These are phyloP conservation scores for Xiphias gladius DNA, from an alignment of 2,113 vertebrate species.

Conservation along the genomic window DNA sequence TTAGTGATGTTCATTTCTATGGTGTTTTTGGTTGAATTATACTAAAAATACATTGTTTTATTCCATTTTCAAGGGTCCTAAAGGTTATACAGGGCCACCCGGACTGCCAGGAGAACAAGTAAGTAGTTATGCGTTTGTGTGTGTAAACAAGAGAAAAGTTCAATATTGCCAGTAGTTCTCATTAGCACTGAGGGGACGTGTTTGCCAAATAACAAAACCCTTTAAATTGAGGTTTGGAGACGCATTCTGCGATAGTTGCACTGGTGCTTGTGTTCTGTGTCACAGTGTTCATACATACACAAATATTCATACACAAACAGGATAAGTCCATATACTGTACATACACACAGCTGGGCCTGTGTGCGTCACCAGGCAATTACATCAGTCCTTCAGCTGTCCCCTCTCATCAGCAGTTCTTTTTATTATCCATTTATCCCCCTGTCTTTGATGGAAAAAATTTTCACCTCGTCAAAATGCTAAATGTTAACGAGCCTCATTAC, in stretches of 20 bases:
- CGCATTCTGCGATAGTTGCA: neutral
- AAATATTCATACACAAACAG: neutral
- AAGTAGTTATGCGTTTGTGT: conserved; percentile 55
- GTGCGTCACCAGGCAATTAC: conserved; percentile 24
- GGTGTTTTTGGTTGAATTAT: neutral
- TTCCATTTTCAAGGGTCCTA: conserved; percentile 87
- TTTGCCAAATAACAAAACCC: neutral
- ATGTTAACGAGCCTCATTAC: neutral
- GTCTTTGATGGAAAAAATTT: conserved; percentile 15
- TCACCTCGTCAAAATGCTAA: conserved; percentile 21
- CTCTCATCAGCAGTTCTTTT: conserved; percentile 31
- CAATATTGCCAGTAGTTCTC: neutral
- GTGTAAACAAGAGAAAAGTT: neutral
- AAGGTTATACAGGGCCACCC: conserved; percentile 88
- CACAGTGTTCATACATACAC: neutral
- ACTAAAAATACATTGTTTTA: conserved; percentile 33
- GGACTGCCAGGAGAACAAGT: conserved; percentile 92
- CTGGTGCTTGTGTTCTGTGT: neutral
- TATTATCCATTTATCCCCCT: conserved; percentile 8
- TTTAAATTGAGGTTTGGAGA: neutral
- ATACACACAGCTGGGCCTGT: conserved; percentile 26
- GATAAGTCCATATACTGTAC: neutral
- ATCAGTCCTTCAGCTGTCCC: conserved; percentile 29
- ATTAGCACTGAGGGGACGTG: neutral
- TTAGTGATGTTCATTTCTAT: neutral